Conservation (phyloP, 2,113 vertebrate genomes). For the Anolis carolinensis region DNA sequence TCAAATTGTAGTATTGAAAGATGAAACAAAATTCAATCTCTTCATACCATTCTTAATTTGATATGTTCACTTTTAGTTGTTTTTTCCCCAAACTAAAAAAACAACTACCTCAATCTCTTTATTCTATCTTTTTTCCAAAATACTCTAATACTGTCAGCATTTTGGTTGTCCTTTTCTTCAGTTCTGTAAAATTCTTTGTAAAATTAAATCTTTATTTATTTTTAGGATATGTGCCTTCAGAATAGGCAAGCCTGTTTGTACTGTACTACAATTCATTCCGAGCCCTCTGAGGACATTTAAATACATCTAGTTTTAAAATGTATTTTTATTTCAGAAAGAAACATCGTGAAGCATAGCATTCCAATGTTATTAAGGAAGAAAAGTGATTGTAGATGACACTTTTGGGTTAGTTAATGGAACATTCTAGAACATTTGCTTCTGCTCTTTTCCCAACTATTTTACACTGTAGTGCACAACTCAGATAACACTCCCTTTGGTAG, state of each 20-base stretch:
- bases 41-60: background rate
- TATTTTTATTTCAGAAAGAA: conserved; percentile 15
- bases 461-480: background rate
- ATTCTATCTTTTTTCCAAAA: background rate
- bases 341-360: conserved; percentile 50
- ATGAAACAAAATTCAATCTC: background rate
- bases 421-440: background rate
- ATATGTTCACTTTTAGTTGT: background rate
- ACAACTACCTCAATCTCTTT: background rate
- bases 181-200: background rate
- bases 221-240: background rate
- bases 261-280: background rate
- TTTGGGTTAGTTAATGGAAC: conserved; percentile 16
- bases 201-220: background rate
- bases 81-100: background rate
- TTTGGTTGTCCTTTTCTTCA: background rate
- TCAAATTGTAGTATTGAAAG: background rate
- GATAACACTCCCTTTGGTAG: background rate
- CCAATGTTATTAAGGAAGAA: conserved; percentile 52
- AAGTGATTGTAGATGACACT: conserved; percentile 30
- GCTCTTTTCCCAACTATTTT: background rate
- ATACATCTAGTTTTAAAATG: background rate
- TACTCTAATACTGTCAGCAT: background rate
- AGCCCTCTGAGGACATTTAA: background rate
- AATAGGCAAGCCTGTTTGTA: background rate